A percentile compares a stretch with the other conserved stretches of the same genome.
Conservation (phyloP, 2,113 vertebrate species). For the Lutjanus erythropterus region DNA sequence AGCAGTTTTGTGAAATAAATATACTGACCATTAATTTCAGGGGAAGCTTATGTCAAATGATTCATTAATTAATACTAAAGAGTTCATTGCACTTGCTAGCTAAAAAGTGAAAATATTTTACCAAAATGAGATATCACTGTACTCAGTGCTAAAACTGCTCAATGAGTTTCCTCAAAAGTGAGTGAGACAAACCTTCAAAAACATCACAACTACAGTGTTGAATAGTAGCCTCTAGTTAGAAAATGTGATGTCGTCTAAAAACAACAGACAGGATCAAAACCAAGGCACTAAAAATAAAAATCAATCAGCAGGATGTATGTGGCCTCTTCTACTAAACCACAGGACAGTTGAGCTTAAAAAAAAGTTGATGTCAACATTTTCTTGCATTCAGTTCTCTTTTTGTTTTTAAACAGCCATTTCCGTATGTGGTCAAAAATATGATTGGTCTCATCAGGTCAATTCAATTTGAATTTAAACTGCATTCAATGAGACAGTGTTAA, state of each 20-base stretch:
- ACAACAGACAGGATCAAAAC: slow-evolving; percentile 53
- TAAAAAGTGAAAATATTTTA: slow-evolving; percentile 71
- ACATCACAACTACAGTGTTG: slow-evolving; percentile 53
- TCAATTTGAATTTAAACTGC: slow-evolving; percentile 10
- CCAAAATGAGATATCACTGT: slow-evolving; percentile 44
- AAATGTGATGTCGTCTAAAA: slow-evolving; percentile 47
- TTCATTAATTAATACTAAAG: slow-evolving; percentile 3
- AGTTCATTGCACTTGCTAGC: background rate
- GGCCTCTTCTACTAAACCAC: slow-evolving; percentile 26
- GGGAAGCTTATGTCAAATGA: background rate
- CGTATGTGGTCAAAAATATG: background rate
- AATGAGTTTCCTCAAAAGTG: slow-evolving; percentile 37
- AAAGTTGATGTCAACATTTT: background rate
- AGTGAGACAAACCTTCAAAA: slow-evolving; percentile 24
- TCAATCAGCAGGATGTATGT: slow-evolving; percentile 54
- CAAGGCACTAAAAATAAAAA: slow-evolving; percentile 75
- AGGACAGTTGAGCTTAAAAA: slow-evolving; percentile 13
- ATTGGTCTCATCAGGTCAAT: slow-evolving; percentile 5
- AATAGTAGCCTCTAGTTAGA: slow-evolving; percentile 33
- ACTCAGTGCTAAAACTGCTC: slow-evolving; percentile 61
- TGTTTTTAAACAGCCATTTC: slow-evolving; percentile 4
- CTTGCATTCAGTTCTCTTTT: slow-evolving; percentile 12
- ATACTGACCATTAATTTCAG: background rate
- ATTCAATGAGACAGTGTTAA: background rate
- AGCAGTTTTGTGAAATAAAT: slow-evolving; percentile 3